Percentiles rank a stretch among this genome's conserved stretches.
Evolutionary conservation across 2,113 vertebrate genomes (phyloP).

Genomic region (Genyomyrus donnyi): DNA sequence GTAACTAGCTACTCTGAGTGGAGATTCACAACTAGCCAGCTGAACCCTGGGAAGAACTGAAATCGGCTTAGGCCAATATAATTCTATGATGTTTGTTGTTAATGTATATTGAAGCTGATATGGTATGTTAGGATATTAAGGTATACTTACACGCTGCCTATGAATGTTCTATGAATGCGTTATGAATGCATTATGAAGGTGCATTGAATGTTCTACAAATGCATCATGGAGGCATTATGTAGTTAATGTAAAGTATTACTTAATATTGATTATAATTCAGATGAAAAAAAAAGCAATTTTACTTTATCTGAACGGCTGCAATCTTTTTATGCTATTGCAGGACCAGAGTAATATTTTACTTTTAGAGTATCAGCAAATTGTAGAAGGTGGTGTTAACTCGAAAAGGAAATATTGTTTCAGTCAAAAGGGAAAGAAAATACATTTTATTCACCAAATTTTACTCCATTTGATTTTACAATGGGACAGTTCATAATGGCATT

Average conservation of each 20-base stretch:
- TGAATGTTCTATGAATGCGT: neutral
- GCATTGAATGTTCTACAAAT: neutral
- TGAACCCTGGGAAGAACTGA: neutral
- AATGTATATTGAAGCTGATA: neutral
- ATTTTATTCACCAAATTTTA: neutral
- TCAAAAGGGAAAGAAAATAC: neutral
- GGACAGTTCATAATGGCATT: neutral
- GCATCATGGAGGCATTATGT: neutral
- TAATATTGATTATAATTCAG: neutral
- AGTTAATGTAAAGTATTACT: neutral
- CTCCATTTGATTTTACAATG: neutral
- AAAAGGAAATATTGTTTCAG: neutral
- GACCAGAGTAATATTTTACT: neutral
- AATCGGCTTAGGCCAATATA: neutral
- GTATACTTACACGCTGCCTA: neutral
- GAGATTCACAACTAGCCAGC: neutral
- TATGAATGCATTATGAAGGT: neutral
- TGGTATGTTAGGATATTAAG: neutral
- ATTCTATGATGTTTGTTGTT: neutral
- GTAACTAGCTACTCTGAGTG: neutral
- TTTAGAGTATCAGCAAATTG: neutral
- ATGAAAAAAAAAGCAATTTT: neutral
- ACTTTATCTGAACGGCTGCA: neutral
- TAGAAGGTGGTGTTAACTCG: neutral
- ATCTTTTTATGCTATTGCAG: neutral